These are phyloP conservation scores for Micrasema minimum DNA, from an alignment of 1,140 invertebrate species.

Conservation along the genomic window DNA sequence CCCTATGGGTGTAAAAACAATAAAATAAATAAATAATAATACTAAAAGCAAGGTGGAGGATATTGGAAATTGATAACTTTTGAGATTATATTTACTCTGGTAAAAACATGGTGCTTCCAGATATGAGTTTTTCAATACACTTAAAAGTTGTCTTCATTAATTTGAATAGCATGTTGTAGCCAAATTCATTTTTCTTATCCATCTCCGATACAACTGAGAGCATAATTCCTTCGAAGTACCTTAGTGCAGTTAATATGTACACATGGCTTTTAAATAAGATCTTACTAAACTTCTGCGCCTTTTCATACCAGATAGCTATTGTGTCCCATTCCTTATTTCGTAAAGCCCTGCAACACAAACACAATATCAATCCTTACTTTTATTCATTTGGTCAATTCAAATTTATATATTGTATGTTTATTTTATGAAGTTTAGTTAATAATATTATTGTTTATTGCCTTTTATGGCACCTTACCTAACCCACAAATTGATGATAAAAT, in stretches of 20 bases:
- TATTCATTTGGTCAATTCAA: no score
- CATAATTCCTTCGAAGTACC: constrained; percentile 62
- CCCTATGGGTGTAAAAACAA: no score
- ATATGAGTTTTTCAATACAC: neutral
- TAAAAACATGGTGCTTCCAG: neutral
- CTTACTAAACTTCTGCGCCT: neutral
- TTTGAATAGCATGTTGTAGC: neutral
- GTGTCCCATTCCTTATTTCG: constrained; percentile 61
- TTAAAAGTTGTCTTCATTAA: constrained; percentile 44
- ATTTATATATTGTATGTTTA: no score
- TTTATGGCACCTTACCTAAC: constrained; percentile 65
- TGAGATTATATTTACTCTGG: no score
- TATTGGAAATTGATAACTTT: no score
- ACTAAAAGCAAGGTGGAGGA: no score
- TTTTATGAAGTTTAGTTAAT: no score
- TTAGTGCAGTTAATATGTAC: constrained; percentile 58
- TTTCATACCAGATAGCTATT: neutral
- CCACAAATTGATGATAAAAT: constrained; percentile 64
- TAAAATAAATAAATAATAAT: no score
- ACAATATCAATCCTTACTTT: no score
- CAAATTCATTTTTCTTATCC: constrained; percentile 31
- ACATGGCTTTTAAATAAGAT: constrained; percentile 46
- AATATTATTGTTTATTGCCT: no score
- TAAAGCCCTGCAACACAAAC: constrained; percentile 48
- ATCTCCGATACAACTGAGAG: constrained; percentile 59